A percentile compares a stretch with the other conserved stretches of the same genome.
Evolutionary conservation across 2,113 vertebrate species (phyloP).

Genomic region (Colinus virginianus): DNA sequence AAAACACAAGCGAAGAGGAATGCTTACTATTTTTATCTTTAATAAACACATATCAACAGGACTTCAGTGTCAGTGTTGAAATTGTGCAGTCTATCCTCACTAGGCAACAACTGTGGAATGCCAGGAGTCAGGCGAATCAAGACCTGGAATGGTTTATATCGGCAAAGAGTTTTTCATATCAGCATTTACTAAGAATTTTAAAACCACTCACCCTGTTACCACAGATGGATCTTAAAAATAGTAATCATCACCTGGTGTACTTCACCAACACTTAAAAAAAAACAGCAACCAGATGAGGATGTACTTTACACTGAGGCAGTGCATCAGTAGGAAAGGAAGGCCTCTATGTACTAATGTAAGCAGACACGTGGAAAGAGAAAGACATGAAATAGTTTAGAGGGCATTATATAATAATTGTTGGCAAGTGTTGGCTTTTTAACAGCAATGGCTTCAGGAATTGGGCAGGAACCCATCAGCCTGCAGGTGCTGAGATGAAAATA

Average conservation of each 20-base stretch:
- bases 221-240: background rate
- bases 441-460: constrained; percentile 18
- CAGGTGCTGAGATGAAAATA: background rate
- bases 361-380: constrained; percentile 18
- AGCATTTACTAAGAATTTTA: background rate
- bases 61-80: background rate
- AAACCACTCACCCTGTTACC: background rate
- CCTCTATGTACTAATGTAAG: constrained; percentile 7
- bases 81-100: background rate
- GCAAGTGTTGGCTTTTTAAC: constrained; percentile 47
- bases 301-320: background rate
- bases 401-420: constrained; percentile 50
- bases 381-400: constrained; percentile 1
- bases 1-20: background rate
- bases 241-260: constrained; percentile 4
- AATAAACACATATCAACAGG: background rate
- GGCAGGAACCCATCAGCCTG: constrained; percentile 39
- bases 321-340: background rate
- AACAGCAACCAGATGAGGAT: background rate
- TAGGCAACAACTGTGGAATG: background rate
- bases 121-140: background rate
- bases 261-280: background rate
- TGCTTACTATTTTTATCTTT: background rate
- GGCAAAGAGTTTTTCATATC: background rate
- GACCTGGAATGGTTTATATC: background rate